Conservation (phyloP, 2,888 invertebrate species). For the Lampropteryx suffumata region DNA sequence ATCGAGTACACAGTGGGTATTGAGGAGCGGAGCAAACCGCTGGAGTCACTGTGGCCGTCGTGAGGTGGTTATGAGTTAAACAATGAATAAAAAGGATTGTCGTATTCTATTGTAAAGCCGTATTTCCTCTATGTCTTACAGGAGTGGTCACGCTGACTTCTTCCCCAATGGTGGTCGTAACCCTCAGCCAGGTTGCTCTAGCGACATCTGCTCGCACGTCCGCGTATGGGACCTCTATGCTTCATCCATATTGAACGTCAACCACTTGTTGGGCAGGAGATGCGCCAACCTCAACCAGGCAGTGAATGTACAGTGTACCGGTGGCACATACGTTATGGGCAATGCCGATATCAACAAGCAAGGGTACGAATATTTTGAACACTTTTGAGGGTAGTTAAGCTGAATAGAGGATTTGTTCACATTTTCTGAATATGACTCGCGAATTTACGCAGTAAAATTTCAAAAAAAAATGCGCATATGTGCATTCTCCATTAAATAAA, state of each 20-base stretch:
- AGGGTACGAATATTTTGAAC: no score
- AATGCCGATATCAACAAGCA: conserved; percentile 49
- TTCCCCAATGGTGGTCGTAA: conserved; percentile 69
- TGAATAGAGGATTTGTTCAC: no score
- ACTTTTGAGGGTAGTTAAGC: no score
- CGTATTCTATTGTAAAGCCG: no score
- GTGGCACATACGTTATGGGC: conserved; percentile 50
- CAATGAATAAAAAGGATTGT: no score
- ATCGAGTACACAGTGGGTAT: no score
- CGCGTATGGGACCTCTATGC: conserved; percentile 58
- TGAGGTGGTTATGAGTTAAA: conserved; percentile 10
- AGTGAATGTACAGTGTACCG: conserved; percentile 41
- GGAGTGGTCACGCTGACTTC: conserved; percentile 59
- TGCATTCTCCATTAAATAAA: no score
- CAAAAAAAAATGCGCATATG: no score
- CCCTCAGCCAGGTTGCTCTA: conserved; percentile 63
- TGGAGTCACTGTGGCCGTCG: conserved; percentile 8
- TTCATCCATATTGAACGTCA: conserved; percentile 46
- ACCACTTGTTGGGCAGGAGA: conserved; percentile 52
- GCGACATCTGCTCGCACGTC: conserved; percentile 61
- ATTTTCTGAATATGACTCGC: no score
- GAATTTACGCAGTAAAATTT: no score
- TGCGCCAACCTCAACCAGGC: conserved; percentile 53
- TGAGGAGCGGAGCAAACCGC: neutral
- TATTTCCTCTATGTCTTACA: no score